A percentile compares a stretch with the other conserved stretches of the same genome.
Conservation (phyloP, 1,140 invertebrate species). For the Catajapyx aquilonaris region DNA sequence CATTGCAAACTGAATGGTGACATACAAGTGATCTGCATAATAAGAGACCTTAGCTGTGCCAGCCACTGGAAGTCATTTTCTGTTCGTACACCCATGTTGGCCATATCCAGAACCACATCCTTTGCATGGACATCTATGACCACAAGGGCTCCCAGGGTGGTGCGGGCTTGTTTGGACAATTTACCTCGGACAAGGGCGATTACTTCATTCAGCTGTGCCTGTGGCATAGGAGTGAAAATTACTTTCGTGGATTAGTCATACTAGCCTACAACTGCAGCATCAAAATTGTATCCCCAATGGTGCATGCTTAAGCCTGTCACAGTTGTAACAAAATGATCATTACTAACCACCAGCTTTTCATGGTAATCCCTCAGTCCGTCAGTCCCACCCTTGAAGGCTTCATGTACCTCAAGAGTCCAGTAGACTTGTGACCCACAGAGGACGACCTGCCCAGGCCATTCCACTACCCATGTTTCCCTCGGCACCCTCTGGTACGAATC, state of each 20-base stretch:
- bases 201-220: slow-evolving; percentile 28
- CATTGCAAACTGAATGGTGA: too few relatives aligned
- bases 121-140: slow-evolving; percentile 81
- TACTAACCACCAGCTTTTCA: slow-evolving; percentile 10
- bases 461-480: slow-evolving; percentile 50
- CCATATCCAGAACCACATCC: slow-evolving; percentile 59
- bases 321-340: too few relatives aligned
- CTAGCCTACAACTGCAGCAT: too few relatives aligned
- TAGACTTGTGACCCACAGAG: slow-evolving; percentile 70
- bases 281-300: too few relatives aligned
- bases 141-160: slow-evolving; percentile 65
- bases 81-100: slow-evolving; percentile 38
- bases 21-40: not conserved
- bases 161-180: slow-evolving; percentile 38
- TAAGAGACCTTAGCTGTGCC: slow-evolving; percentile 42
- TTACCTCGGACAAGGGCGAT: slow-evolving; percentile 31
- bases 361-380: slow-evolving; percentile 21
- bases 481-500: slow-evolving; percentile 39
- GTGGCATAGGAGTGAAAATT: too few relatives aligned
- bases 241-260: too few relatives aligned
- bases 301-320: too few relatives aligned
- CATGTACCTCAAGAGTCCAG: slow-evolving; percentile 65
- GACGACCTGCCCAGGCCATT: slow-evolving; percentile 77
- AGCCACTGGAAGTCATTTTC: slow-evolving; percentile 82
- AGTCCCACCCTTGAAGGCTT: slow-evolving; percentile 31